Percentiles rank a stretch among this genome's conserved stretches.
Evolutionary conservation across 2,888 invertebrate genomes (phyloP).

Genomic region (Monochamus alternatus): DNA sequence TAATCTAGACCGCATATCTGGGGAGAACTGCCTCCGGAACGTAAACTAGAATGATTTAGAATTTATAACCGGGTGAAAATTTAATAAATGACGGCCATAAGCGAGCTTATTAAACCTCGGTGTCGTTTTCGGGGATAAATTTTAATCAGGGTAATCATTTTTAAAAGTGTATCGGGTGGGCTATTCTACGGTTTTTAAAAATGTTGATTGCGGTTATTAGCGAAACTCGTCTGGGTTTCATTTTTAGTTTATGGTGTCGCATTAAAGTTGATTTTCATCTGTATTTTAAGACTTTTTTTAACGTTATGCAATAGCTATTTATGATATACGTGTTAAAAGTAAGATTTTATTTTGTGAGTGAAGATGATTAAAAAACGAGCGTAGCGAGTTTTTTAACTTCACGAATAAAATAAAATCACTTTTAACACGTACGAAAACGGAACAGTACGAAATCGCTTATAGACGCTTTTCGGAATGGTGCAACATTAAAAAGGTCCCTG

Average conservation of each 20-base stretch:
- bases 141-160: conserved; percentile 4
- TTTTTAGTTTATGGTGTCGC: background rate
- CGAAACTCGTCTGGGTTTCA: background rate
- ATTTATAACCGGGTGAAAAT: conserved; percentile 21
- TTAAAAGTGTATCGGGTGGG: background rate
- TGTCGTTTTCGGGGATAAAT: conserved; percentile 13
- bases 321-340: too few species aligned
- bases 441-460: too few species aligned
- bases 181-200: background rate
- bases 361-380: too few species aligned
- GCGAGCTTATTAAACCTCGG: conserved; percentile 9
- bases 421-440: too few species aligned
- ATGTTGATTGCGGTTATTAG: background rate
- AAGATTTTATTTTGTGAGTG: too few species aligned
- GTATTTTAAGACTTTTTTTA: too few species aligned
- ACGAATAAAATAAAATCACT: too few species aligned
- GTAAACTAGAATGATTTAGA: conserved; percentile 12
- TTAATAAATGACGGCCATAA: conserved; percentile 2
- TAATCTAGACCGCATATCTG: conserved; percentile 5
- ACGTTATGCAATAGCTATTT: too few species aligned
- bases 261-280: background rate
- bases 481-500: too few species aligned
- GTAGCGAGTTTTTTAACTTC: too few species aligned
- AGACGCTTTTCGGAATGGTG: too few species aligned
- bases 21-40: background rate